A percentile compares a stretch with the other conserved stretches of the same genome.
phyloP scores from a whole-genome alignment of 2,888 invertebrate genomes.

The Spilarctia lutea region DNA sequence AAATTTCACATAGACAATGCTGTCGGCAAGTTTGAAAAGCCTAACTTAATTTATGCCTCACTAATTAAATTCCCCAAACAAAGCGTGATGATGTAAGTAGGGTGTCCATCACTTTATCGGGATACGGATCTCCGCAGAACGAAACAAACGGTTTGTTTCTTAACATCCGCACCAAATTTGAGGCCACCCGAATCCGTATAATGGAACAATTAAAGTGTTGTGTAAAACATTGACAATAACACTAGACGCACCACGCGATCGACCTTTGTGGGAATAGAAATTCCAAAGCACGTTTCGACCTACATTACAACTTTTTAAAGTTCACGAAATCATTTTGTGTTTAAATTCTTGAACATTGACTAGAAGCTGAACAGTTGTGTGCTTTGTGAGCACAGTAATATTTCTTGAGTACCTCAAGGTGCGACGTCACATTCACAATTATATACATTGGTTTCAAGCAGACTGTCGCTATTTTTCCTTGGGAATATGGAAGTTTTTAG shows the following conservation, averaged over 20 bases:
- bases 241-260: constrained; percentile 46
- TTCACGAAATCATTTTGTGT: constrained; percentile 26
- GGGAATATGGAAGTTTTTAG: no score
- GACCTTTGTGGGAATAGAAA: constrained; percentile 39
- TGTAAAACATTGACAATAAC: constrained; percentile 63
- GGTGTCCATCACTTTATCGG: constrained; percentile 51
- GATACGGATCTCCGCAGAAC: constrained; percentile 38
- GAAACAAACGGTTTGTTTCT: constrained; percentile 55
- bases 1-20: not conserved
- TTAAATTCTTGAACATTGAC: not conserved
- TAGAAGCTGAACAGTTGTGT: not conserved
- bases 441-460: no score
- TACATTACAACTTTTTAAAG: constrained; percentile 27
- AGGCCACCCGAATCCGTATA: constrained; percentile 56
- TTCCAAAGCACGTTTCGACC: constrained; percentile 30
- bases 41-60: constrained; percentile 14
- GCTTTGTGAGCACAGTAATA: not conserved
- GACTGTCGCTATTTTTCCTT: no score
- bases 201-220: constrained; percentile 67
- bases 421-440: not conserved
- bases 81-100: constrained; percentile 46
- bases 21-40: not conserved
- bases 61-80: constrained; percentile 44
- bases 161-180: constrained; percentile 62
- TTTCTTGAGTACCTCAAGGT: not conserved